Percentiles rank a stretch among this genome's conserved stretches.
Evolutionary conservation across 2,888 invertebrate genomes (phyloP).

Genomic region (Mechanitis mazaeus): DNA sequence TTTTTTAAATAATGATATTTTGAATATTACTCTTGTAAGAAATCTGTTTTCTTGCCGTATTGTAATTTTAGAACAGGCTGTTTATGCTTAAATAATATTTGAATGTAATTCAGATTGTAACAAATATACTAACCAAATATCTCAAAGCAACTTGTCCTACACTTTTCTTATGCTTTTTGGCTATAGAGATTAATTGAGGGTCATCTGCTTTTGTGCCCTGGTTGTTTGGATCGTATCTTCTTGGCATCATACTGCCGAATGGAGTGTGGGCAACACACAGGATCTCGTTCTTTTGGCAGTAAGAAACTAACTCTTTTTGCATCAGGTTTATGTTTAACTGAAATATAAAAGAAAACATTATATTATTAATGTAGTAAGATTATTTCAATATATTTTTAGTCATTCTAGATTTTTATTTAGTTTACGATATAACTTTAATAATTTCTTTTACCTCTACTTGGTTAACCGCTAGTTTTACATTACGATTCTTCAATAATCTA

Average conservation of each 20-base stretch:
- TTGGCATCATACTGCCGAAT: conserved; percentile 77
- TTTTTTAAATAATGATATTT: too few species aligned
- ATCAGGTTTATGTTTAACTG: conserved; percentile 79
- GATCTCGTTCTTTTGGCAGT: conserved; percentile 77
- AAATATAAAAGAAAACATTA: not conserved
- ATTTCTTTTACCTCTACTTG: conserved; percentile 61
- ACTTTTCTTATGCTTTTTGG: conserved; percentile 79
- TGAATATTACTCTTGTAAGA: too few species aligned
- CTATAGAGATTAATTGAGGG: conserved; percentile 73
- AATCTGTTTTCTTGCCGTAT: too few species aligned
- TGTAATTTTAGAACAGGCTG: too few species aligned
- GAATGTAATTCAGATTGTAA: too few species aligned
- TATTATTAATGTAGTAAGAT: too few species aligned
- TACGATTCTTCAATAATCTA: conserved; percentile 77
- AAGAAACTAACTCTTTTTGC: conserved; percentile 79
- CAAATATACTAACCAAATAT: conserved; percentile 70
- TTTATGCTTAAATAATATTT: too few species aligned
- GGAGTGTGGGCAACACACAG: conserved; percentile 80
- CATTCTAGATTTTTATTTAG: too few species aligned
- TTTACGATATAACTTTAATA: too few species aligned
- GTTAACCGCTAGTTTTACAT: conserved; percentile 77
- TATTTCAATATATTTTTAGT: too few species aligned
- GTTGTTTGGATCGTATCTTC: conserved; percentile 56
- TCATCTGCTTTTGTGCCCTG: conserved; percentile 74
- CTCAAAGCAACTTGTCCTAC: conserved; percentile 79